Evolutionary conservation across 1,140 invertebrate species (phyloP).

Genomic region (Solen grandis): DNA sequence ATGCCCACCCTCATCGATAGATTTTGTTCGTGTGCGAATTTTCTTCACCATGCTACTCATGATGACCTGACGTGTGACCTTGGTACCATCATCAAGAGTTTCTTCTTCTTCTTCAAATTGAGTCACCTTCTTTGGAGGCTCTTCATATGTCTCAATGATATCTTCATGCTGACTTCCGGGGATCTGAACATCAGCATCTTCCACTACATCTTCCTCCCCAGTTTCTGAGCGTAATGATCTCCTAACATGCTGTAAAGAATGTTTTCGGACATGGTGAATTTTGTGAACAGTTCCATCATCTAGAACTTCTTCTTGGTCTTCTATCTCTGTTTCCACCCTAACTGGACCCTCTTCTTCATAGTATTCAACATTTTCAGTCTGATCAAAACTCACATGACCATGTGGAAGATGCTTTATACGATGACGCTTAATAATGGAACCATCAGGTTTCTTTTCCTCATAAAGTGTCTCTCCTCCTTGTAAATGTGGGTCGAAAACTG

Average conservation of each 20-base stretch:
- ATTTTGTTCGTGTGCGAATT: slow-evolving; percentile 69
- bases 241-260: slow-evolving; percentile 70
- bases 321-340: slow-evolving; percentile 62
- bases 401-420: slow-evolving; percentile 47
- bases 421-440: slow-evolving; percentile 66
- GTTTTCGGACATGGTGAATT: slow-evolving; percentile 61
- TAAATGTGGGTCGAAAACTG: slow-evolving; percentile 70
- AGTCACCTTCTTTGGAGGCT: slow-evolving; percentile 71
- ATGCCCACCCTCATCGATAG: slow-evolving; percentile 67
- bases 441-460: slow-evolving; percentile 74
- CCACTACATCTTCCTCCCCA: slow-evolving; percentile 65
- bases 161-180: slow-evolving; percentile 64
- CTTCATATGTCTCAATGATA: slow-evolving; percentile 75
- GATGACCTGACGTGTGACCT: slow-evolving; percentile 69
- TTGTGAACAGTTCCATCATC: slow-evolving; percentile 76
- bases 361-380: slow-evolving; percentile 50
- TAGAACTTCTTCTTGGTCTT: slow-evolving; percentile 73
- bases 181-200: slow-evolving; percentile 63
- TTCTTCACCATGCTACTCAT: slow-evolving; percentile 72
- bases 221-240: slow-evolving; percentile 62
- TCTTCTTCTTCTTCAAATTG: slow-evolving; percentile 77
- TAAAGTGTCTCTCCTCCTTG: slow-evolving; percentile 56
- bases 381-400: slow-evolving; percentile 20
- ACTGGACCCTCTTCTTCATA: slow-evolving; percentile 64
- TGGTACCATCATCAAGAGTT: slow-evolving; percentile 74